Percentiles rank a stretch among this genome's conserved stretches.
Evolutionary conservation across 1,140 invertebrate species (phyloP).

Genomic region (Heliconius eleuchia): DNA sequence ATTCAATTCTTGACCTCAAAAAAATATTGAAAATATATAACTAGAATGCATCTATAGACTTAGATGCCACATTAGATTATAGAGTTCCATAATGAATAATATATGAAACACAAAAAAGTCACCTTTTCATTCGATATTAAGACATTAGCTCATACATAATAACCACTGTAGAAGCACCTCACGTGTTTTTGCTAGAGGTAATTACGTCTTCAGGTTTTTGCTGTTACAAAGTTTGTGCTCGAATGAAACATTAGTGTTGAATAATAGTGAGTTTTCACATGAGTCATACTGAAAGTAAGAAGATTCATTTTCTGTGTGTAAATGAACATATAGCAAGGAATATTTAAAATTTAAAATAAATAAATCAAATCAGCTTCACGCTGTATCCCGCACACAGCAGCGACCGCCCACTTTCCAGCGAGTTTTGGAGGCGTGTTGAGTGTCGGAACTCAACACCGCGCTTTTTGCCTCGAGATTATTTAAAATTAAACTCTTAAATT

Average conservation of each 20-base stretch:
- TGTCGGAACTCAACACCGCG: too few relatives aligned
- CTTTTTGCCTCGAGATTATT: too few relatives aligned
- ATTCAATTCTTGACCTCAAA: too few relatives aligned
- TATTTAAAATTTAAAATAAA: too few relatives aligned
- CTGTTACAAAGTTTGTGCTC: slow-evolving; percentile 15
- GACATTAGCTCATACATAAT: slow-evolving; percentile 10
- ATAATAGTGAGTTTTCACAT: slow-evolving; percentile 17
- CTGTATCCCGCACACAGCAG: too few relatives aligned
- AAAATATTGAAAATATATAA: too few relatives aligned
- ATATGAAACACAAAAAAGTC: background rate
- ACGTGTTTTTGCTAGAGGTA: slow-evolving; percentile 23
- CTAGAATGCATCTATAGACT: too few relatives aligned
- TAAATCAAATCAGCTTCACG: too few relatives aligned
- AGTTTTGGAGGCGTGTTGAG: too few relatives aligned
- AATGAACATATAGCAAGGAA: background rate
- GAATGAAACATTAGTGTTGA: slow-evolving; percentile 4
- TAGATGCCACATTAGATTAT: background rate
- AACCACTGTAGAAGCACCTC: background rate
- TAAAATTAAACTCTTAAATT: too few relatives aligned
- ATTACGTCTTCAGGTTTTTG: slow-evolving; percentile 27
- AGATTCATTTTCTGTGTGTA: background rate
- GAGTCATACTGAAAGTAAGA: background rate
- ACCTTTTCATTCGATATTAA: slow-evolving; percentile 4
- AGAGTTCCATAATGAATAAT: background rate
- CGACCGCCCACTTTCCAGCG: too few relatives aligned